Evolutionary conservation across 2,888 invertebrate species (phyloP), one percentile per base, ranked within the genome.

Genomic region (Bombylius discolor): DNA sequence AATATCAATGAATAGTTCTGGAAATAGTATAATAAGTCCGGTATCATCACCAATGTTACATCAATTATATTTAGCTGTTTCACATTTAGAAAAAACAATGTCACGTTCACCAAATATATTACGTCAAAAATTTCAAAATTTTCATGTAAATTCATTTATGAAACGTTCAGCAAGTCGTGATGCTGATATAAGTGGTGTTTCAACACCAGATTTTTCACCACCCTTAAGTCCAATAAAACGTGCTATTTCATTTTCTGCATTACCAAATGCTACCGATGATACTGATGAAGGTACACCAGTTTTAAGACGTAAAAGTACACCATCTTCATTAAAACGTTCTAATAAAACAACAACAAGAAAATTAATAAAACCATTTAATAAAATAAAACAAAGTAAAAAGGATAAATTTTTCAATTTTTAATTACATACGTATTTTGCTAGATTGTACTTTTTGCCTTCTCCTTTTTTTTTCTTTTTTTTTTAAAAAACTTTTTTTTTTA

Each of bases 41-140:
- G 70, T 76, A 14, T 76, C 75, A 54, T 77, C 77, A 7, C 78
- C 79, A 48, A 68, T 77, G 63, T 75, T 78, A 64, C 79, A 78
- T 61, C 77, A 78, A 61, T 71, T 79, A 45, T 78, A 72, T 62
- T 61, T 67, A 56, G 69, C 71, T 23, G 69, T 74, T 54, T 67
- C 65, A 44, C 68, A 72, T 59, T 73, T 69, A 69, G 74, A 74
- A 59, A 68, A 67, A 14, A 63, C 68, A 46, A 64, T 68, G 57
- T 57, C 64, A 9, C 65, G 67, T 59, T 63, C 68, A 42, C 60
- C 66, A 13, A 66, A 67, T 53, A 63, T 65, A 39, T 50, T 55
- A 31, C 55, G 52, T 57, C 60, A 63, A 49, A 65, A 63, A 62
- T 62, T 64, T 12, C 61, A 59, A 60, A 63, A 64, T 52, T 61